Base-by-base conservation (phyloP, 2,113 vertebrate genomes). In the Sterrhoptilus dennistouni region DNA sequence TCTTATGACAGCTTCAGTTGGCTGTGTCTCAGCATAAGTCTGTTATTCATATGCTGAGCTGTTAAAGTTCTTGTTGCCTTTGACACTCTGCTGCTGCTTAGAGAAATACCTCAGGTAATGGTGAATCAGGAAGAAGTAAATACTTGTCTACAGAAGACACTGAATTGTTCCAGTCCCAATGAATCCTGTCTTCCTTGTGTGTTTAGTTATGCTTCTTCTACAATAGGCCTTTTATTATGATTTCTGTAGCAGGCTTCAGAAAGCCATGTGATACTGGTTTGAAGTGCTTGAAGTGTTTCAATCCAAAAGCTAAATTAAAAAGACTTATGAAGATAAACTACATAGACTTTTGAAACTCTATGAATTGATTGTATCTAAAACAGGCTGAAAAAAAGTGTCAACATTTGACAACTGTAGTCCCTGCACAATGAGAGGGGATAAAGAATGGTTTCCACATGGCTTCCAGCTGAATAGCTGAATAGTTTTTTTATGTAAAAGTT, bases 41-140 rank as follows among this genome's bases (percentile, higher is more conserved):
- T 90, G 9, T 83, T 66, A 91, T 78, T 84, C 52, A 56, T 75
- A 70, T 82, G 19, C 61, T 52, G 69, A 91, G 49, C 72, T 84
- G 20, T 69, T 95, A 64, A 95, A 95, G 75, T 91, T 87, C 54
- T 83, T 83, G 56, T 87, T 92, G 45, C 36, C 54, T 92, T 86
- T 77, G 42, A 84, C 42, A 66, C 64, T 91, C 53, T 56, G 16
- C 49, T 84, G 24, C 61, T 89, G 31, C 49, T 78, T 87, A 82
- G 16, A 89, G 52, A 93, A 87, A 83, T 83, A 70, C 15, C 54
- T 89, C 64, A 81, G 64, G 83, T 83, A 92, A 57, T 38, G 31
- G 47, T 81, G 47, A 84, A 87, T 79, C 44, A 49, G 47, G 31
- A n/a, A 75, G 56, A 87, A 79, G 65, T 78, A 87, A 60, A 40